Evolutionary conservation across 2,888 invertebrate genomes (phyloP), one percentile per base, ranked within the genome.

Genomic region (Ectemnius lituratus): DNA sequence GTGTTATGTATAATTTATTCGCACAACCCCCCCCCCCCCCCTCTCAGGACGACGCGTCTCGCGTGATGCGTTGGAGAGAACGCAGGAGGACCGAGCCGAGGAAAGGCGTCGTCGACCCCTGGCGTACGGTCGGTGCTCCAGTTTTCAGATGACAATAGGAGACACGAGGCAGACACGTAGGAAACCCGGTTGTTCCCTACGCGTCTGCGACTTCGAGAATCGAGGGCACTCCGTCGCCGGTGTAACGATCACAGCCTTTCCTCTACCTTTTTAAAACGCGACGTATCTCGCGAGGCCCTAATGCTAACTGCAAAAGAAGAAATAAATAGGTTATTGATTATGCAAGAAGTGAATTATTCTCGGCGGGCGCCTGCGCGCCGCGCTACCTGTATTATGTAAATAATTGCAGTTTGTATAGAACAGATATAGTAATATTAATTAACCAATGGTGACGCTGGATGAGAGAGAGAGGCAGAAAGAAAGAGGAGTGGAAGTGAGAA

Each of bases 331-430:
- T 60, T 60, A 69, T 63, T 59, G 64, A 70, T 63, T 52, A 61
- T 16, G 46, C 49, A 62, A 68, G 52, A 62, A 62, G 58, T 59
- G 63, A 64, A 37, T 63, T 23, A 67, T 62, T 57, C 49, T 37
- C 64, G 57, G 58, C 69, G 74, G 56, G 46, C 67, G 61, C 69
- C 45, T 62, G 69, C 69, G 58, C 61, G 46, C 61, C 62, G 67
- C 56, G 57, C 62, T 57, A 56, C 69, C 37, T 37, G 63, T 45
- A 66, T 67, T 78, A 47, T 78, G 73, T 78, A 79, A 73, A 79
- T 79, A 78, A 68, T 62, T 60, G 66, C 68, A 70, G 52, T 71
- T 75, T 79, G 80, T 78, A 76, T 76, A 74, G 79, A 72, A 56
- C 62, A 66, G 61, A 68, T 14, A 11, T 14, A 52, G 52, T 16